Base-by-base conservation (phyloP, 2,888 invertebrate species). In the Morpho helenor region DNA sequence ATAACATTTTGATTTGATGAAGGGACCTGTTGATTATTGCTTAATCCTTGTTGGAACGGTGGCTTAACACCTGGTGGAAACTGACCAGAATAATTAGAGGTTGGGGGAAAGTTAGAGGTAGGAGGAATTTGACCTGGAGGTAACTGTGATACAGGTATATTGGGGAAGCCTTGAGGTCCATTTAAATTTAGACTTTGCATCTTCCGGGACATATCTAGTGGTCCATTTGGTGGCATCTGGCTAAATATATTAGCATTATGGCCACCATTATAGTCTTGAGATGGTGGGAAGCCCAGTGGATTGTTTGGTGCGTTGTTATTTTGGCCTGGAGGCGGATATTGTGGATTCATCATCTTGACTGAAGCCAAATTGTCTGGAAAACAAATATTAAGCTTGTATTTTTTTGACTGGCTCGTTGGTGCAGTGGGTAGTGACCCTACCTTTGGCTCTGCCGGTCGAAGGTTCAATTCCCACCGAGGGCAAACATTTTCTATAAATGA, bases 261-360 rank as follows among this genome's bases (percentile, higher is more conserved):
- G 43, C 84, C 75, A 52, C 89, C 88, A 42, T 89, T 88, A 62
- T 69, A 83, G 59, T 90, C 89, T 70, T 87, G 85, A 2, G 84
- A 79, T 5, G 85, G 83, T 9, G 84, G 84, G 68, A 73, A 86
- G 57, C 73, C 71, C 39, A 84, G 67, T 0, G 88, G 87, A 66
- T 89, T 89, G 57, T 54, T 76, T 46, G 88, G 89, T 61, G 83
- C 75, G 69, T 90, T 90, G 62, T 91, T 91, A 62, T 88, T 90
- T 67, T 84, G 87, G 57, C 91, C 91, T 40, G 88, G 87, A 23
- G 88, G 86, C 62, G 82, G 76, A 66, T 84, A 91, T 64, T 91
- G 90, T 53, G 91, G 88, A 71, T 91, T 91, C 91, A 91, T 91
- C 87, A 85, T 87, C 58, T 68, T 80, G 63, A 52, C 66, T 71